These are phyloP conservation scores for Oreortyx pictus DNA, from an alignment of 2,797 vertebrate genomes.

Conservation along the genomic window DNA sequence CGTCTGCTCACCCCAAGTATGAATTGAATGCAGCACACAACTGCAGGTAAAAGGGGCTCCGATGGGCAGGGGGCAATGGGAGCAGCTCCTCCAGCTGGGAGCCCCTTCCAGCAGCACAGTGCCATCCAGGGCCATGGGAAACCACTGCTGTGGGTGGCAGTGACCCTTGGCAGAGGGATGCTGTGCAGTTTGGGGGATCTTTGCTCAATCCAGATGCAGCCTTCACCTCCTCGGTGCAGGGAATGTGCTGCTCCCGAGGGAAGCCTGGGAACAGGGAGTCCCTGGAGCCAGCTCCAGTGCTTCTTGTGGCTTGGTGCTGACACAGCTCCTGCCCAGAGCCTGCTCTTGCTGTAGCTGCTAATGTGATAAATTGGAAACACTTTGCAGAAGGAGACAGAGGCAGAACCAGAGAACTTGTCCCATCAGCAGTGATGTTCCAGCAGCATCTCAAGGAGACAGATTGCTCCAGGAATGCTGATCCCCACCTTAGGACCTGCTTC, in stretches of 20 bases:
- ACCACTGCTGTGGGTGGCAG: fast-evolving
- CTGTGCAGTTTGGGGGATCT: neutral
- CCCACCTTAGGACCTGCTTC: neutral
- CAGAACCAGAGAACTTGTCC: neutral
- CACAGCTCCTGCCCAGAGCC: neutral
- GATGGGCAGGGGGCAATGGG: neutral
- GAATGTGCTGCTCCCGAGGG: neutral
- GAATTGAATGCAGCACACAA: neutral
- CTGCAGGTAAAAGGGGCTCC: neutral
- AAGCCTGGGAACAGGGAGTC: neutral
- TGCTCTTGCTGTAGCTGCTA: neutral
- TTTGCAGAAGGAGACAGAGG: neutral
- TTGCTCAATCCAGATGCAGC: neutral
- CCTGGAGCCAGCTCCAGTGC: neutral
- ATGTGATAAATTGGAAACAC: neutral
- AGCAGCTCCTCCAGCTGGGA: neutral
- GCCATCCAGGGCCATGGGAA: fast-evolving
- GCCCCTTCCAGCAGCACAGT: fast-evolving
- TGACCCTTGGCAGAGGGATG: neutral
- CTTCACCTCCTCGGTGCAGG: neutral
- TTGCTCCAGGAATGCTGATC: neutral
- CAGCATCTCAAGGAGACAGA: fast-evolving
- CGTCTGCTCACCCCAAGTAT: neutral
- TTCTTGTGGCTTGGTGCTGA: constrained; percentile 13
- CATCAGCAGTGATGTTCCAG: fast-evolving